Conservation (phyloP, 1,140 invertebrate genomes). For the Drosophila rufa region DNA sequence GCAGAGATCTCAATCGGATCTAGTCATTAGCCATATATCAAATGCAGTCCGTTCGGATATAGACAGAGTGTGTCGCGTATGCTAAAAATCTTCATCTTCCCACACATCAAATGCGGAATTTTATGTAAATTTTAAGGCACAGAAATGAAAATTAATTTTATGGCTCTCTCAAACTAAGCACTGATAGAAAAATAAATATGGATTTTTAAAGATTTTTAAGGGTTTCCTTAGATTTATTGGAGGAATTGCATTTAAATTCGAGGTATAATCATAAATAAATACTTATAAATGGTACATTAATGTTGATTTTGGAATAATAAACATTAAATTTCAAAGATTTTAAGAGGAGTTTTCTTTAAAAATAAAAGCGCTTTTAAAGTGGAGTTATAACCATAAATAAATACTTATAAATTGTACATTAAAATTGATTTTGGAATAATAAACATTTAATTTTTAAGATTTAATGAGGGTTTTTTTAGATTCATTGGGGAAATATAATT, state of each 20-base stretch:
- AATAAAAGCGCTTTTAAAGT: neutral
- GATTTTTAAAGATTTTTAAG: neutral
- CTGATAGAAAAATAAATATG: neutral
- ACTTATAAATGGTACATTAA: no score
- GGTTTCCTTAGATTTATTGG: no score
- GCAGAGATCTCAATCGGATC: slow-evolving; percentile 23
- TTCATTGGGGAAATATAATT: neutral
- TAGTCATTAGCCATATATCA: slow-evolving; percentile 19
- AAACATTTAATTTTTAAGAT: no score
- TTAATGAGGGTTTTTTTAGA: neutral
- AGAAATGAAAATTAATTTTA: slow-evolving; percentile 45
- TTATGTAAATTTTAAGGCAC: slow-evolving; percentile 66
- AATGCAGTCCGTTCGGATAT: slow-evolving; percentile 24
- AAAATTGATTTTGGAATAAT: neutral
- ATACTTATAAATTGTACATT: no score
- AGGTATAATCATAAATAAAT: no score
- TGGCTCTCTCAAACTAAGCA: neutral
- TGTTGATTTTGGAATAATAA: neutral
- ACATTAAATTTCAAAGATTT: neutral
- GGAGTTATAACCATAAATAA: no score
- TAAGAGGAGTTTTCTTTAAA: neutral
- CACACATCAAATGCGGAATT: slow-evolving; percentile 59
- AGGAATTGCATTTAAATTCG: no score
- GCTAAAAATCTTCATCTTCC: slow-evolving; percentile 40
- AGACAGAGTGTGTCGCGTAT: neutral